Evolutionary conservation across 2,113 vertebrate genomes (phyloP).

Genomic region (Pithys albifrons): DNA sequence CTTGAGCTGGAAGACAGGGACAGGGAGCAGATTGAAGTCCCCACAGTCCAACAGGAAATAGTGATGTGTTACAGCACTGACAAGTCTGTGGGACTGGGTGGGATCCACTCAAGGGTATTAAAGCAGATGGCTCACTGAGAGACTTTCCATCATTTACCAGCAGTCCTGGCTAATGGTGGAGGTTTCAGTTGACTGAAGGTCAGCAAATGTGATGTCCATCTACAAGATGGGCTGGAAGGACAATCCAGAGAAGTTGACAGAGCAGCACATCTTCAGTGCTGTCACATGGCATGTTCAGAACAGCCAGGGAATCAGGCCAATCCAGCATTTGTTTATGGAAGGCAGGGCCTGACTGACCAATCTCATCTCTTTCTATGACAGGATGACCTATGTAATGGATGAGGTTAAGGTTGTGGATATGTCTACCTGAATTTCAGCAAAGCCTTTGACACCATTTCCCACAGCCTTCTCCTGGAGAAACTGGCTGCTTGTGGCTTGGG

Average conservation of each 20-base stretch:
- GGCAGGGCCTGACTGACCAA: background rate
- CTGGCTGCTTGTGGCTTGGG: background rate
- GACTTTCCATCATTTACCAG: background rate
- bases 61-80: background rate
- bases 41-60: background rate
- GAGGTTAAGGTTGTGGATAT: background rate
- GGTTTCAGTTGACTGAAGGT: background rate
- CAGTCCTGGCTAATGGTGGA: background rate
- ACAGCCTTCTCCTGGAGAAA: background rate
- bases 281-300: background rate
- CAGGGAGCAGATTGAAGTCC: background rate
- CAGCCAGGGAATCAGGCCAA: background rate
- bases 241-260: background rate
- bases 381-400: background rate
- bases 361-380: background rate
- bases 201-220: background rate
- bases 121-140: background rate
- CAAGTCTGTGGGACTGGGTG: background rate
- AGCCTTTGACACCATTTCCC: background rate
- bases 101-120: background rate
- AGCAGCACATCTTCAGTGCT: background rate
- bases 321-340: background rate
- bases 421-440: background rate
- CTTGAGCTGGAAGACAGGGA: background rate
- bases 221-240: background rate